Base-by-base conservation (phyloP, 1,140 invertebrate species). In the Laupala kohalensis region DNA sequence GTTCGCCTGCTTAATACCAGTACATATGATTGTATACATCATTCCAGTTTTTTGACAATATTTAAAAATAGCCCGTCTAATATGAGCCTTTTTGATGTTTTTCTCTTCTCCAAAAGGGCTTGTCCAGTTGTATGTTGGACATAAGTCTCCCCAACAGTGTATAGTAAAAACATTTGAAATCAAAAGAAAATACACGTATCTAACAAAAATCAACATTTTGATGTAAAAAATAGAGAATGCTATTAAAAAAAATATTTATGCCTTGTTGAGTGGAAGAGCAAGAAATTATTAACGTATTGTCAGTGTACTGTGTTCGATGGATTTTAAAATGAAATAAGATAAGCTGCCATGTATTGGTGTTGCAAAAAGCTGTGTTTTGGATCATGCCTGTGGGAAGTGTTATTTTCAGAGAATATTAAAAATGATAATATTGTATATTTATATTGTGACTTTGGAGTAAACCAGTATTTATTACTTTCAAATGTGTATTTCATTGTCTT, bases 351-450 rank as follows among this genome's bases (percentile, higher is more conserved):
- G 67, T 69, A 25, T 71, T 64, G 70, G 70, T 71, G 70, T 71
- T 65, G 28, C 63, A 71, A 66, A 37, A 28, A 65, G 19, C 27
- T 71, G 70, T 71, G 70, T 71, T 71, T 71, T 63, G 71, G 65
- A 67, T 62, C 29, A 72, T 72, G 69, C 63, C 69, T 70, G 71
- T 72, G 71, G 71, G 81, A 80, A 82, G 82, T 83, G 81, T 83
- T 83, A 83, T 83, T 83, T 83, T 83, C 80, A 82, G 81, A 83
- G 81, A 83, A 83, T 82, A 82, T 82, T 79, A 82, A 82, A 83
- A 81, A 82, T 80, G 80, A 73, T 71, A 67, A 74, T 72, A 74
- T 74, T 74, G 73, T 74, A 74, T 74, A 74, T 74, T 74, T 74
- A 74, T 74, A 74, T 74, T 74, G 73, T 74, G 73, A 74, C 73